Evolutionary conservation across 2,113 vertebrate species (phyloP), one percentile per base, ranked within the genome.

Genomic region (Grus americana): DNA sequence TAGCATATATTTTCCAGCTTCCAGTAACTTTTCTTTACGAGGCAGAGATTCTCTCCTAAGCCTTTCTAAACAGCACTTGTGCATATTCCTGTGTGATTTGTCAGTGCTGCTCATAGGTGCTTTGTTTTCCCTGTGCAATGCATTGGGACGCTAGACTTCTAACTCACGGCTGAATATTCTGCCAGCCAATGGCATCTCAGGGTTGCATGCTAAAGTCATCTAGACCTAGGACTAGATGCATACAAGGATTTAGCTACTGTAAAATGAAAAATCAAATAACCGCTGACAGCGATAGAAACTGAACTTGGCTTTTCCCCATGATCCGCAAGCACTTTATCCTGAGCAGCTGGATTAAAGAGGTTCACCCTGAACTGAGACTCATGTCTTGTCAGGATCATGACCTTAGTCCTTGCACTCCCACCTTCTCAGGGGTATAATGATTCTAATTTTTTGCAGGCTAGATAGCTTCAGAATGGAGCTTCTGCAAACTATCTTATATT

Each of bases 1-100:
- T 87, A 89, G 44, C 32, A 74, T 63, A 32, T 67, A 91, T 89
- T 92, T 95, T 84, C 57, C 38, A 92, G 29, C 24, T 90, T 72
- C 54, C 54, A 74, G 83, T 34, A 78, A 81, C 57, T 71, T 91
- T 57, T 58, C 36, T 74, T 91, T 74, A 55, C 47, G 24, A 88
- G 40, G 32, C 49, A 73, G n/a, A 14, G 49, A 57, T 75, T 57
- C 16, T 73, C 46, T 91, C 50, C 58, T 29, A 79, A 83, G 36
- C 9, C 17, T 79, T 92, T 89, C 73, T 65, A 32, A 93, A 73
- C 15, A 63, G 15, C 23, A 86, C 42, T 74, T 83, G 46, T 19
- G 17, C 38, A 19, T 73, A 34, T 19, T 87, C 29, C 42, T 65
- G 18, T 71, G 57, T 40, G 52, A 74, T 89, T 66, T 86, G 42